Evolutionary conservation across 2,888 invertebrate genomes (phyloP), one percentile per base, ranked within the genome.

Genomic region (Griposia aprilina): DNA sequence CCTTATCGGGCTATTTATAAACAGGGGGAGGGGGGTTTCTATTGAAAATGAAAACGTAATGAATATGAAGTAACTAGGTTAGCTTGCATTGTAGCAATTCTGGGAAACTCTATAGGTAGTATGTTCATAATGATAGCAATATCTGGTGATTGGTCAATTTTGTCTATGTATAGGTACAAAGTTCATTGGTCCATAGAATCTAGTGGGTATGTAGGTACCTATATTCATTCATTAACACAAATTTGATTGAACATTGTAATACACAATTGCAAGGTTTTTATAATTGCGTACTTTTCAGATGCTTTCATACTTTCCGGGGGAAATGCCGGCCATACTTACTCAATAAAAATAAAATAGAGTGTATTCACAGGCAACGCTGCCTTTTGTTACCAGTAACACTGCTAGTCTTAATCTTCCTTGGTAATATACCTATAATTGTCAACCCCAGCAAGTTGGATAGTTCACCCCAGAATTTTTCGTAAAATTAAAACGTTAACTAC

Each of bases 41-140:
- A 62, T 70, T 66, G 59, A 20, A 82, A 69, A 67, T 55, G 13
- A 69, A 17, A 59, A 59, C 57, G 41, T 52, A 52, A 36, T 59
- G 13, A 52, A 59, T 52, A 52, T 41, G 17, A 10, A n/a, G 41
- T 50, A 52, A 48, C 3, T 57, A 23, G 36, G 30, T 48, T n/a
- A 13, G 36, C 7, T 63, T n/a, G 15, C 10, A 15, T 45, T 72
- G 36, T 68, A 52, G 57, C 23, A 52, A 20, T 57, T 36, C 50
- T 45, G 4, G 36, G 55, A 36, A 83, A 26, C 23, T 52, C 0
- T 10, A 45, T 45, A 45, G 10, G 45, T 45, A 45, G 41, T 17
- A 23, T 41, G 57, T 30, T 13, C 23, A 4, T 50, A 59, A 63
- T 76, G 30, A 50, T 55, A 57, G 52, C 52, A 57, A 20, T 73